Percentiles rank a stretch among this genome's conserved stretches.
phyloP scores from a whole-genome alignment of 1,140 invertebrate genomes.

The Drosophila tristis region DNA sequence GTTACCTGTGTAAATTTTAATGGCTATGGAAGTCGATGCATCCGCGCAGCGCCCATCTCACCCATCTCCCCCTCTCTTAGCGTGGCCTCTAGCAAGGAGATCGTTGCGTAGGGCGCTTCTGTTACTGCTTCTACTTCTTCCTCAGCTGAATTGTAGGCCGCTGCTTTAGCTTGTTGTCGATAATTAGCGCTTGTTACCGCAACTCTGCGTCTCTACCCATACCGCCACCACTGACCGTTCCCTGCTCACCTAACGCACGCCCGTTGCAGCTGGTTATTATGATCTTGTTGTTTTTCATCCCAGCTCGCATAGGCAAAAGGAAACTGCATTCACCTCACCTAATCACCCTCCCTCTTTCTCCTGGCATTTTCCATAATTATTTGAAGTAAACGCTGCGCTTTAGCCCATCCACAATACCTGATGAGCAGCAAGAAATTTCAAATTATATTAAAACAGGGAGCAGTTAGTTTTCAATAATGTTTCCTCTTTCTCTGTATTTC shows the following conservation, averaged over 20 bases:
- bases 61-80: slow-evolving; percentile 20
- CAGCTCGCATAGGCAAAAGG: slow-evolving; percentile 67
- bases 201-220: slow-evolving; percentile 39
- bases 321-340: slow-evolving; percentile 47
- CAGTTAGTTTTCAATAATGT: slow-evolving; percentile 75
- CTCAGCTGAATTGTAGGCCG: slow-evolving; percentile 79
- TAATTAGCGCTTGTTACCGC: slow-evolving; percentile 80
- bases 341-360: slow-evolving; percentile 32
- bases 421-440: slow-evolving; percentile 57
- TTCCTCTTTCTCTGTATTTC: slow-evolving; percentile 5
- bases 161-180: slow-evolving; percentile 81
- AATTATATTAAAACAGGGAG: slow-evolving; percentile 72
- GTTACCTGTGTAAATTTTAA: slow-evolving; percentile 77
- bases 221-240: slow-evolving; percentile 5
- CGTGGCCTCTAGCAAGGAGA: slow-evolving; percentile 37
- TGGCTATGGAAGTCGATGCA: slow-evolving; percentile 70
- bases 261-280: slow-evolving; percentile 70
- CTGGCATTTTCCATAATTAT: slow-evolving; percentile 79
- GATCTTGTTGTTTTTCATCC: slow-evolving; percentile 81
- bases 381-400: slow-evolving; percentile 69
- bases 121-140: slow-evolving; percentile 51
- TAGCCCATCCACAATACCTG: slow-evolving; percentile 40
- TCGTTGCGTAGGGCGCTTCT: slow-evolving; percentile 49
- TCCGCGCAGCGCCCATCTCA: slow-evolving; percentile 50
- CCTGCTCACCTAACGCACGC: slow-evolving; percentile 36